Evolutionary conservation across 2,888 invertebrate genomes (phyloP).

Genomic region (Tachystola acroxantha): DNA sequence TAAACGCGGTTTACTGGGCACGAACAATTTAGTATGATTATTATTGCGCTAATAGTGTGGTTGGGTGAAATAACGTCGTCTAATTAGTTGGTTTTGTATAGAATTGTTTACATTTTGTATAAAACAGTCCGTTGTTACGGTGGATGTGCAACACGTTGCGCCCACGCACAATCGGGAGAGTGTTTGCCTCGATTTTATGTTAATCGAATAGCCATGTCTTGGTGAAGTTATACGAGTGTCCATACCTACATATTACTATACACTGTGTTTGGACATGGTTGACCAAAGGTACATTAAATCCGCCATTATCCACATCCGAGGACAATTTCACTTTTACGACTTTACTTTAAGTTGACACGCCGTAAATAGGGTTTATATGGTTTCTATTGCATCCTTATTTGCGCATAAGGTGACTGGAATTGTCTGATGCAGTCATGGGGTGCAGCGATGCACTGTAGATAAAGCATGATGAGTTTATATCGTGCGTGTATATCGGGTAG

Average conservation of each 20-base stretch:
- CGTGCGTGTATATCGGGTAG: too few species aligned
- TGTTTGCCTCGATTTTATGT: slow-evolving; percentile 66
- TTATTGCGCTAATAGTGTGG: slow-evolving; percentile 13
- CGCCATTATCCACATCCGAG: slow-evolving; percentile 53
- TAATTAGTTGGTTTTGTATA: slow-evolving; percentile 22
- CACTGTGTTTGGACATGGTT: slow-evolving; percentile 46
- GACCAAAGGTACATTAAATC: slow-evolving; percentile 54
- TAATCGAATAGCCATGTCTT: slow-evolving; percentile 76
- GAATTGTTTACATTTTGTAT: slow-evolving; percentile 14
- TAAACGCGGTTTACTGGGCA: slow-evolving; percentile 51
- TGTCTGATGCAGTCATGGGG: neutral
- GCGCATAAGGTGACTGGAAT: slow-evolving; percentile 29
- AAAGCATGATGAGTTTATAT: too few species aligned
- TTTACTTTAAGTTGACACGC: slow-evolving; percentile 55
- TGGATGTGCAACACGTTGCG: slow-evolving; percentile 42
- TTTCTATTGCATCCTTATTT: slow-evolving; percentile 58
- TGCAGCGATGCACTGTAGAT: neutral
- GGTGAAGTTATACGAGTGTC: slow-evolving; percentile 35
- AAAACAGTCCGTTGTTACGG: slow-evolving; percentile 10
- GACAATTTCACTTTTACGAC: slow-evolving; percentile 71
- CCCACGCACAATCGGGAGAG: slow-evolving; percentile 55
- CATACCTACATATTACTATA: too few species aligned
- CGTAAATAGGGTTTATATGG: slow-evolving; percentile 63
- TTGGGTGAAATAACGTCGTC: slow-evolving; percentile 10
- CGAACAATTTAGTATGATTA: slow-evolving; percentile 40